Evolutionary conservation across 2,113 vertebrate species (phyloP), one percentile per base, ranked within the genome.

Genomic region (Dicentrarchus labrax): DNA sequence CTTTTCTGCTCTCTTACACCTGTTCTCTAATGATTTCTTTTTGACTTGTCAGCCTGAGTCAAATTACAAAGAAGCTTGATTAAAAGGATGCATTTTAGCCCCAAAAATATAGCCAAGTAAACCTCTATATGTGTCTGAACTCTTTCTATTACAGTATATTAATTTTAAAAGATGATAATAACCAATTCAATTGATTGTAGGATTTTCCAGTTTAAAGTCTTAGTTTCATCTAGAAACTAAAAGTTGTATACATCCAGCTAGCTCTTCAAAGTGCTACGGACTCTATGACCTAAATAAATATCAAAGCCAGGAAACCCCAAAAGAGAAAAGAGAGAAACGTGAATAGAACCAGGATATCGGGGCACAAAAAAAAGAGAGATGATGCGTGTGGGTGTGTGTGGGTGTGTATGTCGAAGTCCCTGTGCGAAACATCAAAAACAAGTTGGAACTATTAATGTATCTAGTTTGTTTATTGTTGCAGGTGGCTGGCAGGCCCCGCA

Each of bases 281-380:
- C 88, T 84, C 77, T 86, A 56, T 91, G 93, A 86, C 85, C 93
- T 90, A 92, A 93, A 94, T 91, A 92, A 91, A 89, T 87, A 89
- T 92, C 89, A 93, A 94, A 94, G 91, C 66, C 59, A 60, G 47
- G 54, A 87, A 92, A 84, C 50, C 66, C 69, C 71, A 73, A 80
- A 86, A 80, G 85, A 83, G 57, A 81, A 74, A 66, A 62, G 15
- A 17, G n/a, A 74, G n/a, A 83, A 81, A 84, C 0, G 16, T 24
- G 68, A 78, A 79, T 60, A 86, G 61, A 83, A 78, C 47, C 6
- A 65, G 22, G 74, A 84, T 84, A 84, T 77, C 24, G 70, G 48
- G 67, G 53, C 38, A 75, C 36, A 64, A 56, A 41, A 87, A 80
- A 66, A 72, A 65, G 21, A 75, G 65, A 54, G 66, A 76, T 13